Base-by-base conservation (phyloP, 2,888 invertebrate genomes). In the Choreutis nemorana region DNA sequence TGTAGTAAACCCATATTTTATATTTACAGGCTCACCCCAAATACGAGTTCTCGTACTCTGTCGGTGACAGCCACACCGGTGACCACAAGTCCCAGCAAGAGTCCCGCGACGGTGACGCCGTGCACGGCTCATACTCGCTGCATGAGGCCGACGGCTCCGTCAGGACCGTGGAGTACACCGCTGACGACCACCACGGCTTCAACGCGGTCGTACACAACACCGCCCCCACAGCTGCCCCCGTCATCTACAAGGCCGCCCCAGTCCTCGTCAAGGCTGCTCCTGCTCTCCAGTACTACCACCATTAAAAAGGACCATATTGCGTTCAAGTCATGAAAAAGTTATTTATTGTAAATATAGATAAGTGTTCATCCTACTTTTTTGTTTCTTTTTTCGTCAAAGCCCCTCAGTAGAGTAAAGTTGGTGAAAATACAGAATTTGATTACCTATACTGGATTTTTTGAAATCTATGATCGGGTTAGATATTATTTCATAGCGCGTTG, bases 31-130 rank as follows among this genome's bases (percentile, higher is more conserved):
- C 55, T 2, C 43, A 60, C 53, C 66, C 67, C 31, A 57, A 64
- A 44, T 68, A 68, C 51, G 65, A 71, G 44, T 80, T 65, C 62
- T 63, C 56, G 34, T 81, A 81, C 55, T 72, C 77, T 25, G 77
- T 81, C 3, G 62, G 72, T 41, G 81, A 81, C 47, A 65, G 65
- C 16, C 72, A 78, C 55, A 72, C 79, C 45, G 81, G 81, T 26
- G 81, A 81, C 61, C 62, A 67, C 53, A 79, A 80, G 55, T 60
- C 63, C 37, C 78, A 75, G 50, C 72, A 75, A 39, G 81, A 81
- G 43, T 40, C 48, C 38, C 64, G 71, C 34, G 79, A 81, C 33
- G 81, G 80, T 29, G 80, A 80, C 44, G 63, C 61, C 2, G 79
- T 80, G 27, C 72, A 78, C 49, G 80, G 79, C 37, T 63, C 68